phyloP scores from a whole-genome alignment of 2,797 vertebrate species.

The Sciurus vulgaris region DNA sequence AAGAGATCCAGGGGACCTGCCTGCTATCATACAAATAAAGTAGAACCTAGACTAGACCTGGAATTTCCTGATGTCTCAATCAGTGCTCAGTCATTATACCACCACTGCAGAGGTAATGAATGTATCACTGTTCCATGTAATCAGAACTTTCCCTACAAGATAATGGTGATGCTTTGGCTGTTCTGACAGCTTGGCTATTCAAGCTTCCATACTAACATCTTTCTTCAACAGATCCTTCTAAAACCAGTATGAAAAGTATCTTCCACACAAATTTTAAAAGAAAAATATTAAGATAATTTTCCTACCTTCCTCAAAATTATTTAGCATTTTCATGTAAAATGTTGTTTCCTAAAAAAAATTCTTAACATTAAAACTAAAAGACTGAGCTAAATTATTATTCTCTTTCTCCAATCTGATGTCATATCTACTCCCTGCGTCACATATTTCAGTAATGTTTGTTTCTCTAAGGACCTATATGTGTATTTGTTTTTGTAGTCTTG shows the following conservation, averaged over 20 bases:
- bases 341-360: neutral
- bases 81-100: neutral
- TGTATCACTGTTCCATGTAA: neutral
- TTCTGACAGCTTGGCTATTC: neutral
- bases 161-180: neutral
- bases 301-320: neutral
- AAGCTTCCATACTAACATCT: neutral
- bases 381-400: neutral
- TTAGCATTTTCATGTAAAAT: constrained; percentile 30
- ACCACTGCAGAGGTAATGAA: neutral
- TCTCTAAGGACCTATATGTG: neutral
- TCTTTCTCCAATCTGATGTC: neutral
- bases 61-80: neutral
- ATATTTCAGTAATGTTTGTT: neutral
- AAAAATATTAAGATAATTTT: constrained; percentile 1
- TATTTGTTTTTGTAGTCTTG: neutral
- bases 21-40: neutral
- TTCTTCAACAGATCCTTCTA: neutral
- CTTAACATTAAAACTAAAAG: neutral
- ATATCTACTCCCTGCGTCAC: neutral
- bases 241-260: neutral
- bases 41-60: neutral
- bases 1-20: neutral
- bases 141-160: constrained; percentile 5
- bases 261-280: neutral